phyloP scores from a whole-genome alignment of 1,140 invertebrate genomes.

The Gonatopus flavifemur region DNA sequence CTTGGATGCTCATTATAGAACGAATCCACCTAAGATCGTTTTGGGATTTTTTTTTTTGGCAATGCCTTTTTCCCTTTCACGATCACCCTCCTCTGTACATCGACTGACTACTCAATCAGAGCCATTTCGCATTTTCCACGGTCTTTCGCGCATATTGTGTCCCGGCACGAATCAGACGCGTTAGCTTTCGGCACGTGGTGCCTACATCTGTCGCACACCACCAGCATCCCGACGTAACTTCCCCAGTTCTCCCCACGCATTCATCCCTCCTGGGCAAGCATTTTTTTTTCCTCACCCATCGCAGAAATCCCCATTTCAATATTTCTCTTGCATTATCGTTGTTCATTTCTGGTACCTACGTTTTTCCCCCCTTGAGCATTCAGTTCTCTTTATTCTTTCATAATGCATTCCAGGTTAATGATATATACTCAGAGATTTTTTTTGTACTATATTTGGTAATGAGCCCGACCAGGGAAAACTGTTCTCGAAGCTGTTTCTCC shows the following conservation, averaged over 20 bases:
- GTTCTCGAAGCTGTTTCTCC: too few species aligned
- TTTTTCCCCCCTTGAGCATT: too few species aligned
- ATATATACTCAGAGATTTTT: too few species aligned
- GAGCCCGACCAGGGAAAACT: too few species aligned
- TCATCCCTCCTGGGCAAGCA: conserved; percentile 14
- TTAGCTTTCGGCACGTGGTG: conserved; percentile 39
- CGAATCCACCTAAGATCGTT: too few species aligned
- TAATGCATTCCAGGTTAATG: background rate
- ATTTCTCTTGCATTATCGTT: background rate
- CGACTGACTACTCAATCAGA: conserved; percentile 39
- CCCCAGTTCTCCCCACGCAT: conserved; percentile 20
- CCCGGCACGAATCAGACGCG: conserved; percentile 26
- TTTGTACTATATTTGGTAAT: too few species aligned
- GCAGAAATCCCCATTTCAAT: too few species aligned
- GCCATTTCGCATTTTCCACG: conserved; percentile 29
- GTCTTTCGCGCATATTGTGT: conserved; percentile 22
- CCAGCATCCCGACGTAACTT: conserved; percentile 9
- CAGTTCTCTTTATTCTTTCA: background rate
- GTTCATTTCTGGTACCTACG: background rate
- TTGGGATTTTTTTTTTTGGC: too few species aligned
- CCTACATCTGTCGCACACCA: conserved; percentile 45
- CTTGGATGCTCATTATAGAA: too few species aligned
- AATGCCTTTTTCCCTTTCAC: too few species aligned
- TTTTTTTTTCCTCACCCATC: conserved; percentile 10
- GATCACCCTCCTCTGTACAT: too few species aligned